Base-by-base conservation (phyloP, 2,113 vertebrate species). In the Delphinus delphis region DNA sequence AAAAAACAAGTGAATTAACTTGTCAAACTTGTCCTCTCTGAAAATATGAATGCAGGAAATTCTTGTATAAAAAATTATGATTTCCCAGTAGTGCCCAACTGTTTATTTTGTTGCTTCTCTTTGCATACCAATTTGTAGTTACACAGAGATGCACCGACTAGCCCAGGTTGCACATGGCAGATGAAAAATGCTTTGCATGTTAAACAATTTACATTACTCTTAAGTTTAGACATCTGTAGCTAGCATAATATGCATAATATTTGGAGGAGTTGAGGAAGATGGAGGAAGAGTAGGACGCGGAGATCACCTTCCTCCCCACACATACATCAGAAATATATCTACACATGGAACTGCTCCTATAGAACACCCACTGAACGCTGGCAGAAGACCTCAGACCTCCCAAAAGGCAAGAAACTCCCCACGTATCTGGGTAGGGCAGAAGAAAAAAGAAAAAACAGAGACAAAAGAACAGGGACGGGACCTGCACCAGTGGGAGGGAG, bases 1-100 rank as follows among this genome's bases (percentile, higher is more conserved):
- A 92, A 88, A 96, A 93, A 92, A 63, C 76, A 95, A 97, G 95
- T 86, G 92, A 97, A 97, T 97, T 98, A 97, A 97, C 96, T 97
- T 97, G 93, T 97, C 97, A 95, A 36, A 93, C 96, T 93, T 94
- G 77, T 97, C 82, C 21, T 94, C 70, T 85, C 67, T 65, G 84
- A 95, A 95, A 97, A 85, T 68, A 93, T 6, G 70, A 96, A 92
- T 85, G 38, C 50, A 67, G 20, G 28, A 25, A 86, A 36, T 90
- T 90, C 88, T 97, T 81, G 53, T 92, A 73, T 76, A 80, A 95
- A 95, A 96, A 93, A 95, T 96, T 63, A 93, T 81, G 76, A 93
- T 90, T 93, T 94, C 85, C 96, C 93, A 81, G 25, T 25, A 73
- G 90, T 84, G n/a, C 47, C 41, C 80, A 47, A 85, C 33, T 97